Base-by-base conservation (phyloP, 2,888 invertebrate species). In the Plutella xylostella region DNA sequence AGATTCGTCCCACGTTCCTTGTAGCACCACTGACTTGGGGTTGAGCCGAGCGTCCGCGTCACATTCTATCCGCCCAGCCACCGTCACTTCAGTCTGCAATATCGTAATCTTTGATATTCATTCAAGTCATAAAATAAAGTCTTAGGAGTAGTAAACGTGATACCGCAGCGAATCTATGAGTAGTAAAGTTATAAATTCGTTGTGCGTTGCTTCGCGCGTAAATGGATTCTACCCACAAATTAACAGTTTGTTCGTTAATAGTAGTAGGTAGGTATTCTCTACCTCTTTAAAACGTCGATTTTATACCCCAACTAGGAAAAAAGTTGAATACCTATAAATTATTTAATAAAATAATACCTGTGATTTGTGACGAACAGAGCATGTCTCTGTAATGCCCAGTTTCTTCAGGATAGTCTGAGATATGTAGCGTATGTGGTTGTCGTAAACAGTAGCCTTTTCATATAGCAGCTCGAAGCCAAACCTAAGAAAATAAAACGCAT, bases 1-100 rank as follows among this genome's bases (percentile, higher is more conserved):
- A 41, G 84, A 74, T 56, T 77, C 77, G 56, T 82, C 75, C 87
- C 82, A 80, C 0, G 86, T 82, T 6, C 91, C 91, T 63, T 93
- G 91, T 7, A 94, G 76, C 28, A 90, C 62, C 2, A 91, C 87
- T 19, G 92, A 90, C 51, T 89, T 87, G 1, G 87, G 72, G 67
- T 93, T 92, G 20, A 94, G 76, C 48, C 89, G 87, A 0, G 90
- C 90, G 52, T 90, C 88, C 1, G 89, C 88, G 56, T 94, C 93
- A 56, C 91, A 91, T 53, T 89, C 88, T 51, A 96, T 86, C 41
- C 92, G 87, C 12, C 96, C 96, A 44, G 88, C 88, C 7, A 83
- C 76, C 9, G 55, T 51, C 5, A 79, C 73, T 52, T 80, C 79
- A 7, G 68, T 68, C 85, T 61, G 11, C 60, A 65, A 43, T 34